A percentile compares a stretch with the other conserved stretches of the same genome.
Conservation (phyloP, 2,888 invertebrate genomes). For the Caenorhabditis imperialis region DNA sequence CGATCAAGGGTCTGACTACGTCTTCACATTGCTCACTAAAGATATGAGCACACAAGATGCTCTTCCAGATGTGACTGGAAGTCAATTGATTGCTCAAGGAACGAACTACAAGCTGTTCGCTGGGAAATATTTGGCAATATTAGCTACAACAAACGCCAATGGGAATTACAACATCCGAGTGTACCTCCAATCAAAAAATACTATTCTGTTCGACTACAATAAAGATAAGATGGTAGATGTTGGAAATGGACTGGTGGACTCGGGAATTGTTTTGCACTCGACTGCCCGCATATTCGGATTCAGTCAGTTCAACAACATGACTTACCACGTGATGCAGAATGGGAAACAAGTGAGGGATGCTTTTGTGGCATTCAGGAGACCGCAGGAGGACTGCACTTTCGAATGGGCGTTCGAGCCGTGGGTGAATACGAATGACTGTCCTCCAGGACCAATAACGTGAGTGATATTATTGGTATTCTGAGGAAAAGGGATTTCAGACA, state of each 20-base stretch:
- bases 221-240: slow-evolving; percentile 41
- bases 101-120: slow-evolving; percentile 23
- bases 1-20: slow-evolving; percentile 10
- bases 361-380: slow-evolving; percentile 14
- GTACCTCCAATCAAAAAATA: slow-evolving; percentile 31
- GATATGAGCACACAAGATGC: slow-evolving; percentile 1
- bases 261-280: slow-evolving; percentile 29
- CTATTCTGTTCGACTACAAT: slow-evolving; percentile 38
- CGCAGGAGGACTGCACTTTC: slow-evolving; percentile 41
- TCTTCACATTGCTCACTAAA: slow-evolving; percentile 20
- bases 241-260: slow-evolving; percentile 33
- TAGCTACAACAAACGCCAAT: neutral
- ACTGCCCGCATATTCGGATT: slow-evolving; percentile 41
- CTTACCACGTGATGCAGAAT: slow-evolving; percentile 21
- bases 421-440: slow-evolving; percentile 25
- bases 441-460: slow-evolving; percentile 41
- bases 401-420: slow-evolving; percentile 29
- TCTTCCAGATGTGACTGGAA: slow-evolving; percentile 7
- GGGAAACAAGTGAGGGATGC: slow-evolving; percentile 12
- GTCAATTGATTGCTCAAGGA: neutral
- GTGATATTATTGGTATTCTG: too few relatives aligned
- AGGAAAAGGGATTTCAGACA: too few relatives aligned
- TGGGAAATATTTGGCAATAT: slow-evolving; percentile 2
- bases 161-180: slow-evolving; percentile 25
- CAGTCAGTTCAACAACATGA: slow-evolving; percentile 11